These are phyloP conservation scores for Rhodophaea formosa DNA, from an alignment of 2,888 invertebrate genomes.

Conservation along the genomic window DNA sequence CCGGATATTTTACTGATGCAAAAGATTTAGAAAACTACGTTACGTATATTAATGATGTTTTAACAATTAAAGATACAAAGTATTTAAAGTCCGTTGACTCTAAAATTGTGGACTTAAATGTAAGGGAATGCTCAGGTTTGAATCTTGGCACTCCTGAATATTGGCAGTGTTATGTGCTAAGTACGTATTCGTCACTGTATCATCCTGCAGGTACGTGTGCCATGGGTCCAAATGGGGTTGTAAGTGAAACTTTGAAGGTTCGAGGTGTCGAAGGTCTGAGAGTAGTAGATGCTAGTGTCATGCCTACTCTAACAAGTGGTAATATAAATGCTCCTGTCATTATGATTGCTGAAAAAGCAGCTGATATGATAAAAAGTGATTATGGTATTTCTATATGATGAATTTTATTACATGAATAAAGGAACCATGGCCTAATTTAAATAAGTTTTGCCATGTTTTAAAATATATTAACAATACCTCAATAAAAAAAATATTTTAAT, in stretches of 20 bases:
- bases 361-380: conserved; percentile 76
- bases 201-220: conserved; percentile 42
- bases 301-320: conserved; percentile 79
- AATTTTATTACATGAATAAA: neutral
- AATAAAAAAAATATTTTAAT: too few species aligned
- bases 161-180: conserved; percentile 52
- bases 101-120: conserved; percentile 33
- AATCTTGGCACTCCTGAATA: conserved; percentile 45
- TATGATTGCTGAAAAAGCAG: conserved; percentile 83
- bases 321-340: conserved; percentile 82
- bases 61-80: conserved; percentile 31
- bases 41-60: conserved; percentile 32
- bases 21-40: conserved; percentile 37
- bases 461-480: too few species aligned
- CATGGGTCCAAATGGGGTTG: conserved; percentile 41
- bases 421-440: too few species aligned
- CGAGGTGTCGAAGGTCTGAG: conserved; percentile 75
- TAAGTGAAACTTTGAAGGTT: conserved; percentile 45
- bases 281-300: conserved; percentile 81
- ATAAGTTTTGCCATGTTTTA: too few species aligned
- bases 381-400: neutral
- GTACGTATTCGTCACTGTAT: conserved; percentile 41
- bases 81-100: conserved; percentile 32
- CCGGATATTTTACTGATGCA: conserved; percentile 40
- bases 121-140: conserved; percentile 40